Conservation (phyloP, 2,113 vertebrate species). For the Lophius piscatorius region DNA sequence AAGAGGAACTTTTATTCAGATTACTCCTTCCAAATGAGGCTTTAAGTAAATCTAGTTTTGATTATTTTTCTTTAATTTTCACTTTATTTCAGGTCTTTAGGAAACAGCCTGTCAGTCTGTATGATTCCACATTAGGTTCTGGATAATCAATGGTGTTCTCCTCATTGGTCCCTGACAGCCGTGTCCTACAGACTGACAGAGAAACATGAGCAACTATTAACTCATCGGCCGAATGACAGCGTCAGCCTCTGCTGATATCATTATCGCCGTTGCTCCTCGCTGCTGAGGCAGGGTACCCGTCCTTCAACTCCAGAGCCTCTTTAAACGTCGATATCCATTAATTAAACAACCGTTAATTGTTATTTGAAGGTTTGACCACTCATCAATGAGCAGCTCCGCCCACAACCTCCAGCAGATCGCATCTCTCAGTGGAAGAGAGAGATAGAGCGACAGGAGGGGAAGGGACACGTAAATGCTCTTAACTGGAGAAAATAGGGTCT, state of each 20-base stretch:
- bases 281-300: constrained; percentile 15
- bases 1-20: no score
- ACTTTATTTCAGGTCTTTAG: constrained; percentile 26
- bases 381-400: constrained; percentile 49
- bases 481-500: no score
- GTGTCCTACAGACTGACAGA: constrained; percentile 31
- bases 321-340: constrained; percentile 52
- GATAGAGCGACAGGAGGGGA: no score
- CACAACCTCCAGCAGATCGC: no score
- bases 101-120: constrained; percentile 64
- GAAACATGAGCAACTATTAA: constrained; percentile 42
- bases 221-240: constrained; percentile 34
- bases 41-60: no score
- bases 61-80: constrained; percentile 54
- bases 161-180: constrained; percentile 51
- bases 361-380: constrained; percentile 43
- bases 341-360: constrained; percentile 32
- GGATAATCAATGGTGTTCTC: constrained; percentile 69
- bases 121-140: constrained; percentile 65
- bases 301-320: constrained; percentile 32
- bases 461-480: no score
- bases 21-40: no score
- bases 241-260: constrained; percentile 31
- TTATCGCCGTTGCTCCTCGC: constrained; percentile 25
- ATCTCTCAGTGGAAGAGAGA: no score